Base-by-base conservation (phyloP, 2,888 invertebrate species). In the Cremastinae sp. region DNA sequence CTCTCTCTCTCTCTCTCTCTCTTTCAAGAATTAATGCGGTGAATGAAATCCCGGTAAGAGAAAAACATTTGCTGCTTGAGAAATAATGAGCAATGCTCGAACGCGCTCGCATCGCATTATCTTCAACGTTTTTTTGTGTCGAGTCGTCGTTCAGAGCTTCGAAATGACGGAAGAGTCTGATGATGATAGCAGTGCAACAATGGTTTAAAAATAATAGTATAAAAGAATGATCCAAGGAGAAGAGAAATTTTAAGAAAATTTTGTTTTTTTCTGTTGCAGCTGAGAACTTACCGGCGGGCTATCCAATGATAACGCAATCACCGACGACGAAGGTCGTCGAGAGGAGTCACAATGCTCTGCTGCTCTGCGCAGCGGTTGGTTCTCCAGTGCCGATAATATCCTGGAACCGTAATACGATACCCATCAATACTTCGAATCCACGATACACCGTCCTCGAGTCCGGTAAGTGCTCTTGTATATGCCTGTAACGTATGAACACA, bases 301-400 rank as follows among this genome's bases (percentile, higher is more conserved):
- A 98, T 91, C 99, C 99, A 55, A 93, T 93, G 88, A 96, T 97
- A 87, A 94, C 94, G 41, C 94, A 96, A 84, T 95, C 96, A 47
- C 98, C 98, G 0, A 94, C 94, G 77, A 95, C 97, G 72, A 96
- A 97, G 91, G 98, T 98, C 65, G 98, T 98, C 62, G 99, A 99
- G 91, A 97, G 97, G 81, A 98, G 97, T 14, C 96, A 97, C 90
- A 96, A 95, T 51, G 96, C 98, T 10, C 93, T 96, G 20, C 93
- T 99, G 85, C 94, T 94, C 49, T 99, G 99, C 91, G 93, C 95
- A 78, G 98, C 97, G 41, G 93, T 93, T 49, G 98, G 98, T 65
- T 95, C 92, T 86, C 97, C 97, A 2, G 91, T 94, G 37, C 95
- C 95, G 9, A 93, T 92, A 84, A 95, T 98, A 84, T 94, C 95